Evolutionary conservation across 2,888 invertebrate genomes (phyloP).

Genomic region (Pammene aurita): DNA sequence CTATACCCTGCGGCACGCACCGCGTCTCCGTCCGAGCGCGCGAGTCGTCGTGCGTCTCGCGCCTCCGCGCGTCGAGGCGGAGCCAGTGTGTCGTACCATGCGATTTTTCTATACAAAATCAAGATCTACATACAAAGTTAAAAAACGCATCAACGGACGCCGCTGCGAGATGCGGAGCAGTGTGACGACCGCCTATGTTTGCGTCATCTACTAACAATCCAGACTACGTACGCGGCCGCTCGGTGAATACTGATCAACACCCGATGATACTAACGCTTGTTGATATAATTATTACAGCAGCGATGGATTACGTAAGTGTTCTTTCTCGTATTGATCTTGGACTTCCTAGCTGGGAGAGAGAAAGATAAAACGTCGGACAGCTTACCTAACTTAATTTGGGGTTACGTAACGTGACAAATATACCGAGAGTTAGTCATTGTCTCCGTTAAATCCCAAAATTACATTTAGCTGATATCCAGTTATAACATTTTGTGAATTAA

Average conservation of each 20-base stretch:
- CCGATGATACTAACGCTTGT: conserved; percentile 22
- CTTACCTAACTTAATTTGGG: conserved; percentile 10
- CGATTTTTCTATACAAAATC: no score
- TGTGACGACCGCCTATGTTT: conserved; percentile 16
- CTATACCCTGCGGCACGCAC: no score
- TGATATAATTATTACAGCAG: conserved; percentile 29
- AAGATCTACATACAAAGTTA: no score
- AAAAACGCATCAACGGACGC: no score
- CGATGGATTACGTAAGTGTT: conserved; percentile 31
- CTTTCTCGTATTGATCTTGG: conserved; percentile 31
- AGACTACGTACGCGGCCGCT: neutral
- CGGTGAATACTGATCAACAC: conserved; percentile 21
- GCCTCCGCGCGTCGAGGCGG: no score
- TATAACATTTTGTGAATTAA: no score
- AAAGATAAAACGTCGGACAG: conserved; percentile 6
- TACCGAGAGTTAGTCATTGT: conserved; percentile 3
- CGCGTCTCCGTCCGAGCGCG: no score
- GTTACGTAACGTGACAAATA: conserved; percentile 21
- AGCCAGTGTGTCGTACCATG: no score
- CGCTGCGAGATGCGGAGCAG: no score
- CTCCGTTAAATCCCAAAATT: conserved; percentile 1
- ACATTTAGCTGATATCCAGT: neutral
- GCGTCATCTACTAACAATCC: conserved; percentile 31
- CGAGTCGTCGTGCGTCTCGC: no score
- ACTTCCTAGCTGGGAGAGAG: conserved; percentile 13